Evolutionary conservation across 2,113 vertebrate genomes (phyloP), one percentile per base, ranked within the genome.

Genomic region (Sterrhoptilus dennistouni): DNA sequence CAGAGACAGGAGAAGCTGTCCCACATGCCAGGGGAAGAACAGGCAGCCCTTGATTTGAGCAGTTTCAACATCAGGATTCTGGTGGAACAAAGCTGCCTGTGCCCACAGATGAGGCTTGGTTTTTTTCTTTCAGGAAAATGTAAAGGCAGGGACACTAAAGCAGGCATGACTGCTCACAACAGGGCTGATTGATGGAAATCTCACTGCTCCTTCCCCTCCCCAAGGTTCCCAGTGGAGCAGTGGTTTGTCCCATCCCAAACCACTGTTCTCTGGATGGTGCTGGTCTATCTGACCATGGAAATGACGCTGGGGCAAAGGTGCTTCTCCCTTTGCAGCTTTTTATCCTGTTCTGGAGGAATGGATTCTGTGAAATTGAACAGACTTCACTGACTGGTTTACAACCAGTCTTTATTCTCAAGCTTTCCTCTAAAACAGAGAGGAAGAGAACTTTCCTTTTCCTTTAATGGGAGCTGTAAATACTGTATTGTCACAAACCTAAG

Each of bases 31-130:
- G 14, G 24, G 40, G 6, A 38, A 65, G 45, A 27, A 35, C 13
- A 8, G 21, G 36, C 15, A 31, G 63, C 49, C 42, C 53, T 66
- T 42, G 36, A 20, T 24, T 33, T 0, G 0, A 64, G 31, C 24
- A 49, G 27, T 31, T n/a, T 57, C 31, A 31, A 2, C 21, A 11
- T 31, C 18, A 59, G 28, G 15, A 49, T 68, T 72, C 69, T 63
- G 24, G 27, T 35, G 47, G 52, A 72, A 49, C 11, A 56, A 6
- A 29, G 23, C 4, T 35, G 10, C 8, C 7, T 18, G 14, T 1
- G 1, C 12, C 59, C 54, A 59, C 8, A 49, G 15, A 8, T 31
- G 53, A 1, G 9, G 16, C 7, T 36, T 27, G 12, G 0, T 38
- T 10, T 80, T 53, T 70, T 11, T 20, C 8, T 33, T 59, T n/a